phyloP scores from a whole-genome alignment of 2,888 invertebrate species.

The Drosophila histrio region DNA sequence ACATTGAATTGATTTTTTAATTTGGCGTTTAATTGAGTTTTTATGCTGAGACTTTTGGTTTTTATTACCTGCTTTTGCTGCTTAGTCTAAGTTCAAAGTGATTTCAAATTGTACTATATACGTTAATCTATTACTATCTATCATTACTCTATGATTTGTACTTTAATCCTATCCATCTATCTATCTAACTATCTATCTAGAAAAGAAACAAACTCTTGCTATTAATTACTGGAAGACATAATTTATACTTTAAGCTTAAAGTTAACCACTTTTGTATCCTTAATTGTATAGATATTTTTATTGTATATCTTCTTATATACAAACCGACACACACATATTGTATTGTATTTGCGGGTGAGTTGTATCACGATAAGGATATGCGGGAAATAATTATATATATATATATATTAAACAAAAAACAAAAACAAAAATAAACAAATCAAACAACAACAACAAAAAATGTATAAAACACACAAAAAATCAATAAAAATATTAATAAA shows the following conservation, averaged over 20 bases:
- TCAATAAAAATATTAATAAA: slow-evolving; percentile 74
- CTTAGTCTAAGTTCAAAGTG: slow-evolving; percentile 66
- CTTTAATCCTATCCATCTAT: slow-evolving; percentile 40
- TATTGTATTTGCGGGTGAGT: slow-evolving; percentile 72
- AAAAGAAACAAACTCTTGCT: slow-evolving; percentile 43
- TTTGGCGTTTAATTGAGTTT: slow-evolving; percentile 36
- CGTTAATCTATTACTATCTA: slow-evolving; percentile 47
- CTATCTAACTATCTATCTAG: slow-evolving; percentile 32
- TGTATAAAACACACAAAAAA: slow-evolving; percentile 73
- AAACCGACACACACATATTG: slow-evolving; percentile 38
- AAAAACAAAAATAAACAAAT: slow-evolving; percentile 36
- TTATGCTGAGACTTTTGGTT: slow-evolving; percentile 36
- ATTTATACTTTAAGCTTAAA: slow-evolving; percentile 63
- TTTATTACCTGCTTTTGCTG: slow-evolving; percentile 59
- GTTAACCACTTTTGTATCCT: slow-evolving; percentile 74
- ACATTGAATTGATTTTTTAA: slow-evolving; percentile 5
- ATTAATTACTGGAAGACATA: slow-evolving; percentile 71
- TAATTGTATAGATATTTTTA: slow-evolving; percentile 75
- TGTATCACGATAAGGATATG: slow-evolving; percentile 73
- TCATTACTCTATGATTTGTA: slow-evolving; percentile 48
- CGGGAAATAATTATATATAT: slow-evolving; percentile 50
- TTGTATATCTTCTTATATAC: slow-evolving; percentile 62
- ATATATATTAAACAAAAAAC: slow-evolving; percentile 61
- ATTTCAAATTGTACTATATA: slow-evolving; percentile 71
- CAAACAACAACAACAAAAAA: slow-evolving; percentile 45